Percentiles rank a stretch among this genome's conserved stretches.
These are phyloP conservation scores for Bujurquina vittata DNA, from an alignment of 2,113 vertebrate genomes.

Conservation along the genomic window DNA sequence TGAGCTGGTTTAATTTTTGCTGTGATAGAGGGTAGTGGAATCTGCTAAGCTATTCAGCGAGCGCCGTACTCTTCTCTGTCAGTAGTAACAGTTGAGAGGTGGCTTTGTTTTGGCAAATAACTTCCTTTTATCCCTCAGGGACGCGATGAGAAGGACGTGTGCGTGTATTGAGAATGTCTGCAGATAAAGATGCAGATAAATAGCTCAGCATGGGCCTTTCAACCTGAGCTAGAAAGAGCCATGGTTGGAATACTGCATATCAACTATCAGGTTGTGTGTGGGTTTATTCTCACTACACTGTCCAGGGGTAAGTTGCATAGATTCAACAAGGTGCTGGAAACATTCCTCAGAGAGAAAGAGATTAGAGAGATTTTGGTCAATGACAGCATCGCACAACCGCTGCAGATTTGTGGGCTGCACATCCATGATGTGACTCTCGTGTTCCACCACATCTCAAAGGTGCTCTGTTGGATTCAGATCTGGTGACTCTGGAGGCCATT, in stretches of 20 bases:
- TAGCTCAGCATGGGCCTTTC: not conserved
- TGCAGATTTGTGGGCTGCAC: not conserved
- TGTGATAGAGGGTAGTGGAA: conserved; percentile 45
- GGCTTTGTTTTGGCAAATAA: conserved; percentile 13
- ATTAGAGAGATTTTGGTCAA: not conserved
- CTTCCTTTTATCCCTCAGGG: conserved; percentile 18
- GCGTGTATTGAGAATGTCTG: not conserved
- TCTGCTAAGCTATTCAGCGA: conserved; percentile 8
- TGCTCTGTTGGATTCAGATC: not conserved
- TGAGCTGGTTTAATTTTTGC: conserved; percentile 45
- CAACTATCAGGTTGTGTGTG: not conserved
- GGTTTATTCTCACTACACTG: not conserved
- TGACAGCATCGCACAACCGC: too few species aligned
- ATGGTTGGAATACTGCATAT: not conserved
- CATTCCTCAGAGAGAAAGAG: not conserved
- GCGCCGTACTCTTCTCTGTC: conserved; percentile 7
- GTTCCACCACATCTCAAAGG: not conserved
- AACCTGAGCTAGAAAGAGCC: conserved; percentile 15
- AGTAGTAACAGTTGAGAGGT: not conserved
- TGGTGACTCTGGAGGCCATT: not conserved
- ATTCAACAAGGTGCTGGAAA: not conserved
- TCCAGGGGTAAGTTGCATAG: not conserved
- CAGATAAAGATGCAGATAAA: conserved; percentile 23
- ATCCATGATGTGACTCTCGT: not conserved
- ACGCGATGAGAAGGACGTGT: not conserved